Percentiles rank a stretch among this genome's conserved stretches.
Evolutionary conservation across 2,888 invertebrate genomes (phyloP).

Genomic region (Physocephala rufipes): DNA sequence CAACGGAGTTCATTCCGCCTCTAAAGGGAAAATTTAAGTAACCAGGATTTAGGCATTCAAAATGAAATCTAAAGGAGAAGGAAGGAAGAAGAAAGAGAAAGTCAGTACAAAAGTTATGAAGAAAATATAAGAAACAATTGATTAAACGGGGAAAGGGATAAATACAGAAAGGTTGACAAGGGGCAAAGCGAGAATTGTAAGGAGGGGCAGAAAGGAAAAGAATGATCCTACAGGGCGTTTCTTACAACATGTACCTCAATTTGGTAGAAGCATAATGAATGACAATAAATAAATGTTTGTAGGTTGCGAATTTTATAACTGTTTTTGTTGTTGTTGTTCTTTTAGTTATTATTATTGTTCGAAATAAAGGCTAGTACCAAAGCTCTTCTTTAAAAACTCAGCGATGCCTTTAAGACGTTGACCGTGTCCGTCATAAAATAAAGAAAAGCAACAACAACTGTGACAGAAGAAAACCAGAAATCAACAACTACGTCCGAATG

Average conservation of each 20-base stretch:
- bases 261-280: constrained; percentile 25
- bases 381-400: neutral
- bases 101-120: too few species aligned
- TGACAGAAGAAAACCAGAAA: constrained; percentile 7
- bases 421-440: constrained; percentile 9
- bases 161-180: neutral
- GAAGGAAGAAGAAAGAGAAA: neutral
- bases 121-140: neutral
- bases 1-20: too few species aligned
- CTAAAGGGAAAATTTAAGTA: too few species aligned
- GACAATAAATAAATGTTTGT: neutral
- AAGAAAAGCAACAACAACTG: constrained; percentile 15
- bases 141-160: neutral
- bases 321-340: neutral
- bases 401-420: constrained; percentile 41
- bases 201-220: neutral
- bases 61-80: neutral
- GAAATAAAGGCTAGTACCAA: neutral
- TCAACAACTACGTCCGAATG: constrained; percentile 28
- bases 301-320: neutral
- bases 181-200: neutral
- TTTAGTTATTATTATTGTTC: neutral
- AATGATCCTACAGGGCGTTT: constrained; percentile 35
- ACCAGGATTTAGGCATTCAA: too few species aligned
- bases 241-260: constrained; percentile 51